These are phyloP conservation scores for Hemaris fuciformis DNA, from an alignment of 2,888 invertebrate species.

Conservation along the genomic window DNA sequence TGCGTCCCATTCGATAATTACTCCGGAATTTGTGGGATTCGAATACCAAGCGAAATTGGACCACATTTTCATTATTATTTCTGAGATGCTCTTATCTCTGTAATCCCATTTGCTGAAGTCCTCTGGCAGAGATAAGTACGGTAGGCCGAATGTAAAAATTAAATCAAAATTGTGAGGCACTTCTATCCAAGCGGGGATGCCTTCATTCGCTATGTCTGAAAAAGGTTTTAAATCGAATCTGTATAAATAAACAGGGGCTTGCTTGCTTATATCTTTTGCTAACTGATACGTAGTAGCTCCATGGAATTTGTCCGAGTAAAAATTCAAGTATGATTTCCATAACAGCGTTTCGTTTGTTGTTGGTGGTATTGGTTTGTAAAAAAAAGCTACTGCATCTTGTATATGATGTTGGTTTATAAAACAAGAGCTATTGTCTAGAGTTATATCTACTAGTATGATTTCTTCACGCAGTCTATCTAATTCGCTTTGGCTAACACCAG, in stretches of 20 bases:
- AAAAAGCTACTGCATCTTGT: conserved; percentile 88
- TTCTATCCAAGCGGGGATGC: conserved; percentile 88
- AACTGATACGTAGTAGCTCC: conserved; percentile 86
- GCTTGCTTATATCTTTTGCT: conserved; percentile 84
- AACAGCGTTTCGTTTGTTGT: conserved; percentile 82
- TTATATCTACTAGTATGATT: conserved; percentile 82
- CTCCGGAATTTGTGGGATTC: conserved; percentile 86
- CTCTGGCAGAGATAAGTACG: conserved; percentile 84
- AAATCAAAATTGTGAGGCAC: conserved; percentile 92
- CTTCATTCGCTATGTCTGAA: conserved; percentile 83
- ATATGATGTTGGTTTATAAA: conserved; percentile 84
- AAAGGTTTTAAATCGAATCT: conserved; percentile 89
- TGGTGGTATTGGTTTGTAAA: conserved; percentile 86
- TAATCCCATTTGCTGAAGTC: conserved; percentile 86
- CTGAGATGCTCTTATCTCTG: conserved; percentile 89
- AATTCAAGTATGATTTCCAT: conserved; percentile 85
- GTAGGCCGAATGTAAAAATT: conserved; percentile 91
- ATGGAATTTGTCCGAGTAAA: conserved; percentile 88
- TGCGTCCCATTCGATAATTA: conserved; percentile 88
- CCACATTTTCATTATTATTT: conserved; percentile 91
- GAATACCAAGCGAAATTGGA: conserved; percentile 89
- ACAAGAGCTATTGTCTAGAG: conserved; percentile 79
- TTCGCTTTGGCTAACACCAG: conserved; percentile 81
- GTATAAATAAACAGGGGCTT: conserved; percentile 85
- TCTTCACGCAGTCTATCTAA: conserved; percentile 85